Evolutionary conservation across 1,140 invertebrate genomes (phyloP).

Genomic region (Drosophila bipectinata): DNA sequence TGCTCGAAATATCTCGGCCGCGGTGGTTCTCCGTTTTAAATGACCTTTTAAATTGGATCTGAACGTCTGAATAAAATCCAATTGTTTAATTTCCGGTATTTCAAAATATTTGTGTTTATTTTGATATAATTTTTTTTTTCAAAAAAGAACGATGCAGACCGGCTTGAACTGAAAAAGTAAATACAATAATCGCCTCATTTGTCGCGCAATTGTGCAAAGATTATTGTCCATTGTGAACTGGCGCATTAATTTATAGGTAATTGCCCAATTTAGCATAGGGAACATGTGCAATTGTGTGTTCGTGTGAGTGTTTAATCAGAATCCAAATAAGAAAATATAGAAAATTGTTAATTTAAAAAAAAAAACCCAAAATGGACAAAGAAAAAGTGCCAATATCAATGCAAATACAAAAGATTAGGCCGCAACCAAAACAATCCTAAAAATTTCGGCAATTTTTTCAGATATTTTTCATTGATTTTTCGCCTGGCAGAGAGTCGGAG

Average conservation of each 20-base stretch:
- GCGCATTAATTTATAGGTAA: conserved; percentile 25
- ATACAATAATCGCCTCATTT: conserved; percentile 4
- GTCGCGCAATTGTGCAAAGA: conserved; percentile 24
- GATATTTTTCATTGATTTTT: conserved; percentile 82
- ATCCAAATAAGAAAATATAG: conserved; percentile 34
- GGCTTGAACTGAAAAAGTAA: conserved; percentile 8
- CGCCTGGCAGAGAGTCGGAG: conserved; percentile 52
- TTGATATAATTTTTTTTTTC: not conserved
- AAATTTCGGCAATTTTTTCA: conserved; percentile 70
- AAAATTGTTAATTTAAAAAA: conserved; percentile 36
- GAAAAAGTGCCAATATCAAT: not conserved
- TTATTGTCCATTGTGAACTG: conserved; percentile 14
- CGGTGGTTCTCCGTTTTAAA: not conserved
- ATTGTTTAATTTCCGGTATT: not conserved
- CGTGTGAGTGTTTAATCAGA: conserved; percentile 14
- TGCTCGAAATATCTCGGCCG: not conserved
- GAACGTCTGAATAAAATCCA: not conserved
- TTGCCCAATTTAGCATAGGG: conserved; percentile 17
- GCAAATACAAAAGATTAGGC: conserved; percentile 1
- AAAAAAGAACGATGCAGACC: not conserved
- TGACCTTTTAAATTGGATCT: not conserved
- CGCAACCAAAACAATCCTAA: conserved; percentile 46
- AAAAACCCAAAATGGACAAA: conserved; percentile 9
- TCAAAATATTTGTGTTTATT: not conserved
- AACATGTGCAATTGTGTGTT: conserved; percentile 35